A percentile compares a stretch with the other conserved stretches of the same genome.
Conservation (phyloP, 2,113 vertebrate species). For the Poecilia latipinna region DNA sequence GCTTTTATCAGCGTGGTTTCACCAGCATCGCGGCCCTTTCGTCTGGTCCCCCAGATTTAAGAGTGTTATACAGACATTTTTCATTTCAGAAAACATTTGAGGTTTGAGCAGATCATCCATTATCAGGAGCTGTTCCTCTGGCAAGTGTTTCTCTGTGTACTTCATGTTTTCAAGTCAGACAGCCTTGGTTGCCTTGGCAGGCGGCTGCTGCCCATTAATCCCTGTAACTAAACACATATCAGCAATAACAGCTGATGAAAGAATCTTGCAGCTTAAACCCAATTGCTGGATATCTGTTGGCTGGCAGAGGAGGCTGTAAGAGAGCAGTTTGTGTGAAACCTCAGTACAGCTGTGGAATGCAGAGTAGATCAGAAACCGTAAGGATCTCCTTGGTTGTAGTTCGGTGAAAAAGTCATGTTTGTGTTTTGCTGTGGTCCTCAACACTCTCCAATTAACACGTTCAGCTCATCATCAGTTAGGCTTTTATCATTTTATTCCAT, state of each 20-base stretch:
- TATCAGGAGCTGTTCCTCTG: conserved; percentile 29
- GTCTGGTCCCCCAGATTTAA: conserved; percentile 16
- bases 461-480: background rate
- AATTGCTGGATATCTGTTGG: conserved; percentile 44
- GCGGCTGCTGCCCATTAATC: conserved; percentile 51
- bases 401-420: conserved; percentile 7
- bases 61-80: conserved; percentile 33
- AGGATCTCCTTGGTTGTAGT: conserved; percentile 18
- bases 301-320: conserved; percentile 16
- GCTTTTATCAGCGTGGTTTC: conserved; percentile 1
- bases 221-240: conserved; percentile 57
- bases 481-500: background rate
- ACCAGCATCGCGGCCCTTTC: background rate
- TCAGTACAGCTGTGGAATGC: background rate
- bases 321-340: background rate
- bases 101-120: conserved; percentile 41
- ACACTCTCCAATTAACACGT: background rate
- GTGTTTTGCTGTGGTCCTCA: background rate
- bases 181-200: conserved; percentile 47
- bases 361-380: conserved; percentile 5
- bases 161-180: conserved; percentile 56
- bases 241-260: conserved; percentile 59
- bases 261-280: conserved; percentile 47
- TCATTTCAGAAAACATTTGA: conserved; percentile 35
- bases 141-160: conserved; percentile 19